Evolutionary conservation across 1,140 invertebrate genomes (phyloP), one percentile per base, ranked within the genome.

Genomic region (Littorina saxatilis): DNA sequence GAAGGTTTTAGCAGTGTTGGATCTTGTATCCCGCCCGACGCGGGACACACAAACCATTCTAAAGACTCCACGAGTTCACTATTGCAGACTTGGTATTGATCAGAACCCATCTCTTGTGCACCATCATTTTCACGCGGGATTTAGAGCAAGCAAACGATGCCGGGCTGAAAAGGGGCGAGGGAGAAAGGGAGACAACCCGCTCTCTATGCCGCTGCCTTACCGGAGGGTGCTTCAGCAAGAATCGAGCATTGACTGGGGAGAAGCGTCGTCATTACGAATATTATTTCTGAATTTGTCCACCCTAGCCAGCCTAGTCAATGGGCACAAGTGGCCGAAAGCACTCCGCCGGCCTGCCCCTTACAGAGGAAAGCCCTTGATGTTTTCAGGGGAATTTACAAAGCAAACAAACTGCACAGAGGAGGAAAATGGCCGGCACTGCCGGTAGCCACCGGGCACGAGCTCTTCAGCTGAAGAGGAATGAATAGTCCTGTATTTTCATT

Each of bases 251-350:
- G 55, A 77, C 32, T 15, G 47, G 17, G 37, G 43, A 43, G 76
- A 78, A 78, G 23, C 39, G 76, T 58, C 58, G 37, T 78, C 76
- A 78, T 78, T 78, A 78, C 43, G 58, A 78, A 78, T 78, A 78
- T 78, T 78, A 66, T 78, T 63, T 78, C 76, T 78, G 76, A 78
- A 43, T 78, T 78, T 78, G 76, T 78, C 58, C 76, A 78, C 39
- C 76, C 27, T 63, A 43, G 76, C 35, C 29, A 27, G 15, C 29
- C n/a, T 39, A 27, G 50, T 76, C 43, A 76, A 76, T 76, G 74
- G 74, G 13, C 50, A 37, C 74, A 76, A 76, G 50, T 37, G 35
- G 47, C 27, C 50, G 27, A 32, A 32, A 76, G 74, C 74, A 61
- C 74, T 61, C 55, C 5, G 29, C 15, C 47, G 50, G 74, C 17